Evolutionary conservation across 2,888 invertebrate species (phyloP), one percentile per base, ranked within the genome.

Genomic region (Spodoptera exigua): DNA sequence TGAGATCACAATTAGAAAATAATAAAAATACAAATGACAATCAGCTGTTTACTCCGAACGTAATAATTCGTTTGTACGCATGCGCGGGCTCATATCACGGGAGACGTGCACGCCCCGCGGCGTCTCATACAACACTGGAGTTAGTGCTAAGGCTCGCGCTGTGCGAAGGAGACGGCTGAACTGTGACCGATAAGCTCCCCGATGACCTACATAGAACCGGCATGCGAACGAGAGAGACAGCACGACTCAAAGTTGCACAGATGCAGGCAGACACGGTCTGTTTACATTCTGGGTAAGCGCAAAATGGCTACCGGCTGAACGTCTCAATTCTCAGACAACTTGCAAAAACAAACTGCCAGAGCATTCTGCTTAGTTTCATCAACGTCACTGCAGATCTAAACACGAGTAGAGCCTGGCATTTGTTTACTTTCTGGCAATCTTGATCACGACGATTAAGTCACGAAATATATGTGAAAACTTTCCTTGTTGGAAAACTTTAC

Each of bases 1-100:
- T 80, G 79, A 84, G 80, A 83, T 82, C 85, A 85, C 84, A 82
- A 80, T 67, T 62, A 43, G 44, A 76, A 74, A 75, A 78, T 70
- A 74, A 80, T 70, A 75, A 69, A 73, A 76, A 60, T 71, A 73
- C 70, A 67, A 27, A 65, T 76, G 78, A 74, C 77, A 81, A 81
- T 83, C 90, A 90, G 91, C 89, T 89, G 90, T 83, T 87, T 78
- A 80, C 86, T 73, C 71, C 52, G 67, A 63, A 75, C 75, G 66
- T 69, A 61, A 60, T 67, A 48, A 65, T 73, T 72, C 74, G 78
- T 49, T 73, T 74, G 74, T 79, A 81, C 89, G 90, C 90, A 85
- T 88, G 88, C 90, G 90, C 84, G 79, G 79, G 75, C 68, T 80
- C 81, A 83, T 81, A 77, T 79, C 81, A 83, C 77, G 65, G 48